These are phyloP conservation scores for Phenganax marumi DNA, from an alignment of 92 coral and sea anemone species.

Conservation along the genomic window DNA sequence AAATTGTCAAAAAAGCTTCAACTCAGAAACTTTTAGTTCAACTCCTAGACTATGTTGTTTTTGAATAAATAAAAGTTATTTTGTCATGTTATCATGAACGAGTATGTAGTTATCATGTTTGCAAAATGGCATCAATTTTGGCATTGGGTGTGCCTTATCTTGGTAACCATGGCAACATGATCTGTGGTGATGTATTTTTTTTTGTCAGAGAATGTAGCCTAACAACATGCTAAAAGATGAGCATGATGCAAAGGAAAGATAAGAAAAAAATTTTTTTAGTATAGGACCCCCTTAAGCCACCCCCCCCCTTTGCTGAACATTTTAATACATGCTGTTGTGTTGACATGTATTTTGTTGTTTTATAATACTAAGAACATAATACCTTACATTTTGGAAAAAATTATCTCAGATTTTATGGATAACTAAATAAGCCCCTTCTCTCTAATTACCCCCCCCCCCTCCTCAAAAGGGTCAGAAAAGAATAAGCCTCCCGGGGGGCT, in stretches of 20 bases:
- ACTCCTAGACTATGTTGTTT: not conserved
- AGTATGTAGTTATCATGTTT: not conserved
- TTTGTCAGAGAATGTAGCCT: not conserved
- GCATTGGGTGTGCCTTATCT: not conserved
- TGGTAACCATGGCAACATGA: constrained; percentile 4
- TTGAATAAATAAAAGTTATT: not conserved
- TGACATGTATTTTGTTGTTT: no score
- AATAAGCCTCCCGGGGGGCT: no score
- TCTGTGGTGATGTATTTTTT: not conserved
- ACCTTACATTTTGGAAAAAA: no score
- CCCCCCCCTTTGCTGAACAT: no score
- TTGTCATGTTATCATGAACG: not conserved
- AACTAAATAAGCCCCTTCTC: no score
- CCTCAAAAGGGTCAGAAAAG: no score
- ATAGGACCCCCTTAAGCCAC: not conserved
- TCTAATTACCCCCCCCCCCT: no score
- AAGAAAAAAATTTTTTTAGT: not conserved
- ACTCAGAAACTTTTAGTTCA: not conserved
- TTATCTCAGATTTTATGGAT: no score
- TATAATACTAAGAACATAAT: no score
- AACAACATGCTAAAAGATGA: not conserved
- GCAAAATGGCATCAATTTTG: not conserved
- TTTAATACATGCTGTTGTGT: no score
- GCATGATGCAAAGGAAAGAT: not conserved
- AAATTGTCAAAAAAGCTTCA: not conserved